phyloP scores from a whole-genome alignment of 2,113 vertebrate genomes.

The Anoplopoma fimbria region DNA sequence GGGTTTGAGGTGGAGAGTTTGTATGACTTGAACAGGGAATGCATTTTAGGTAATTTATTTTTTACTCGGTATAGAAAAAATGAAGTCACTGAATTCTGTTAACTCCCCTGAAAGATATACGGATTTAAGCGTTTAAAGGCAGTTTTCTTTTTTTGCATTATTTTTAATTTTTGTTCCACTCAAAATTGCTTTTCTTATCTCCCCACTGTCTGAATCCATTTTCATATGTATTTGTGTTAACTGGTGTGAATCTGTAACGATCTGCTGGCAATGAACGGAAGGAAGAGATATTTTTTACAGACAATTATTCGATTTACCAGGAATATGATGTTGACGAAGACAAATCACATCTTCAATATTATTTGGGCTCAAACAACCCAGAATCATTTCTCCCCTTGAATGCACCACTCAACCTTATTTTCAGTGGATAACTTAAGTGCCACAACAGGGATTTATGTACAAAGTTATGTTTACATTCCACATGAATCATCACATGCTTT shows the following conservation, averaged over 20 bases:
- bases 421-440: not conserved
- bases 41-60: constrained; percentile 82
- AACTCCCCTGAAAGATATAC: constrained; percentile 24
- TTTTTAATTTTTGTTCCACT: constrained; percentile 15
- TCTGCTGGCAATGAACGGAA: constrained; percentile 10
- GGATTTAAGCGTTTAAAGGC: not conserved
- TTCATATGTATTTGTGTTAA: constrained; percentile 51
- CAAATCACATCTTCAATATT: not conserved
- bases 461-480: constrained; percentile 35
- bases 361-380: not conserved
- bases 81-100: constrained; percentile 56
- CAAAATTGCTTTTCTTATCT: constrained; percentile 43
- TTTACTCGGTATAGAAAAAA: constrained; percentile 58
- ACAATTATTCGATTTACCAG: not conserved
- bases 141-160: not conserved
- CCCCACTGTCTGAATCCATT: constrained; percentile 37
- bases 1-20: constrained; percentile 42
- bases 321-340: constrained; percentile 1
- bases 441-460: constrained; percentile 17
- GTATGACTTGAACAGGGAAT: constrained; percentile 59
- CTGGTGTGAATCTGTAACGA: constrained; percentile 40
- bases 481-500: not conserved
- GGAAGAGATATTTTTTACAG: constrained; percentile 7
- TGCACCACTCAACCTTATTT: not conserved
- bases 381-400: not conserved